Conservation (phyloP, 2,888 invertebrate species). For the Papilio gigon region DNA sequence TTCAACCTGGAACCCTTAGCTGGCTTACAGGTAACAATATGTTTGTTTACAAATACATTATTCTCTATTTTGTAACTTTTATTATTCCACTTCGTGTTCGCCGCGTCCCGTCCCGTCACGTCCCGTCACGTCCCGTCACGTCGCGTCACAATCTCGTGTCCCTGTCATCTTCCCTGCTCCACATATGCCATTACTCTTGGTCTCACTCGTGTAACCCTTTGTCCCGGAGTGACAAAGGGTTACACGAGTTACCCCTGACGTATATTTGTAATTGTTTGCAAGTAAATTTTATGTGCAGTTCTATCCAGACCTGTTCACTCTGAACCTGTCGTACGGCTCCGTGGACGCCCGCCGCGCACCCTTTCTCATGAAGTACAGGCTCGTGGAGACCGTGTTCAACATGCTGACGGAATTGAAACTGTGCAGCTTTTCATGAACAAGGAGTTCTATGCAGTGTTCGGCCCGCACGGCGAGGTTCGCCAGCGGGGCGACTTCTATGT, state of each 20-base stretch:
- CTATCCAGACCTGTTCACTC: slow-evolving; percentile 87
- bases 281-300: slow-evolving; percentile 73
- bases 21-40: slow-evolving; percentile 69
- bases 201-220: too few species aligned
- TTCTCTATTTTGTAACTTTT: not conserved
- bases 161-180: slow-evolving; percentile 48
- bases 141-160: too few species aligned
- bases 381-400: slow-evolving; percentile 83
- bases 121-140: too few species aligned
- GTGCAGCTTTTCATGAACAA: slow-evolving; percentile 83
- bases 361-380: slow-evolving; percentile 80
- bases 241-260: too few species aligned
- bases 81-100: too few species aligned
- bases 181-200: not conserved
- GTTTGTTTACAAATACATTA: not conserved
- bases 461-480: too few species aligned
- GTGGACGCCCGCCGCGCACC: slow-evolving; percentile 83
- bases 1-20: slow-evolving; percentile 82
- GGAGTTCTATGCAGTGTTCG: too few species aligned
- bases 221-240: too few species aligned
- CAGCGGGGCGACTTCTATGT: too few species aligned
- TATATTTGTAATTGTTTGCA: too few species aligned
- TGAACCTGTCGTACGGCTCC: slow-evolving; percentile 85
- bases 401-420: slow-evolving; percentile 84
- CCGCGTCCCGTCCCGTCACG: too few species aligned